Conservation (phyloP, 2,888 invertebrate species). For the Parthenolecanium corni region DNA sequence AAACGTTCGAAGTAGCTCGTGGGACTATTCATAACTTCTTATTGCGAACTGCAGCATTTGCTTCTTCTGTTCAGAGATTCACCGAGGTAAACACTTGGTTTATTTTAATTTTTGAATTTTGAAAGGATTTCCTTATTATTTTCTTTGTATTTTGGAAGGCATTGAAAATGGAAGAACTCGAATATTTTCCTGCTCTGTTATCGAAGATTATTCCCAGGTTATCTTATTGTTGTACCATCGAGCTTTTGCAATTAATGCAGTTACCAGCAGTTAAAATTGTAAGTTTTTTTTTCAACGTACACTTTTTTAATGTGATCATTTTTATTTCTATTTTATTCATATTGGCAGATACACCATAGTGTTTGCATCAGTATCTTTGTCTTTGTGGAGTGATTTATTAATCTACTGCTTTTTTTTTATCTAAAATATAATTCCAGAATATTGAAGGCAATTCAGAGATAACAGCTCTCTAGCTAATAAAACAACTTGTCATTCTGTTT, state of each 20-base stretch:
- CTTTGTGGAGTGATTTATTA: no score
- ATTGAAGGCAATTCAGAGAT: no score
- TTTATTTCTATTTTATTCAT: no score
- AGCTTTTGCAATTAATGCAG: slow-evolving; percentile 71
- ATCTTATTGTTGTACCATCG: slow-evolving; percentile 67
- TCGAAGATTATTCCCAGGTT: slow-evolving; percentile 42
- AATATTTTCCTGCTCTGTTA: slow-evolving; percentile 71
- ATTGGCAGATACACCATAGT: no score
- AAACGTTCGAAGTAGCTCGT: slow-evolving; percentile 52
- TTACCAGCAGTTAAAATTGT: slow-evolving; percentile 78
- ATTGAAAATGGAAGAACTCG: slow-evolving; percentile 49
- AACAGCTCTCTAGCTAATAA: no score
- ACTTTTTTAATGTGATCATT: neutral
- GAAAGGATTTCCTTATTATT: no score
- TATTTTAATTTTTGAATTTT: neutral
- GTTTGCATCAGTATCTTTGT: no score
- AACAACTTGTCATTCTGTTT: neutral
- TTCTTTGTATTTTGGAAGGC: no score
- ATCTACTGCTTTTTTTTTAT: no score
- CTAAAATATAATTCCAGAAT: no score
- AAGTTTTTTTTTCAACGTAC: slow-evolving; percentile 33
- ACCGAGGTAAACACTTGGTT: slow-evolving; percentile 45
- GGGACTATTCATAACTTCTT: slow-evolving; percentile 71
- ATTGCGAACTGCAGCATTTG: slow-evolving; percentile 56
- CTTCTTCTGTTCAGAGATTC: slow-evolving; percentile 64